phyloP scores from a whole-genome alignment of 2,797 vertebrate genomes.

The Thaleichthys pacificus region DNA sequence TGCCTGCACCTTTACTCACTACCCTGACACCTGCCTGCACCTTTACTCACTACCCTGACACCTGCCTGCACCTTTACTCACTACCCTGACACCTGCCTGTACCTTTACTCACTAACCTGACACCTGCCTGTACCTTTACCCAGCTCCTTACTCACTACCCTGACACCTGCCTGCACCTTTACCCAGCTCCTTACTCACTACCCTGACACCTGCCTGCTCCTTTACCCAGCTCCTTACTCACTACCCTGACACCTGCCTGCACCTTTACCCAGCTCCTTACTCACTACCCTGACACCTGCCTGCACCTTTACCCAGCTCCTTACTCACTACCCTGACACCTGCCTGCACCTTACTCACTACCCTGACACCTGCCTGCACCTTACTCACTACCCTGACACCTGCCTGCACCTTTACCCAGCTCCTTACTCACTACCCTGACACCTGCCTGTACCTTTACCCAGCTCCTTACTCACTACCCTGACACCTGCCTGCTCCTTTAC shows the following conservation, averaged over 20 bases:
- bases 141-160: conserved; percentile 30
- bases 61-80: conserved; percentile 24
- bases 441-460: conserved; percentile 20
- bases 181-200: conserved; percentile 29
- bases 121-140: conserved; percentile 22
- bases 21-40: conserved; percentile 23
- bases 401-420: conserved; percentile 24
- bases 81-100: conserved; percentile 27
- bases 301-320: conserved; percentile 22
- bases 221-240: conserved; percentile 27
- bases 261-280: conserved; percentile 26
- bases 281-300: conserved; percentile 27
- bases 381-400: conserved; percentile 28
- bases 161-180: conserved; percentile 22
- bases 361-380: too few relatives aligned
- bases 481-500: conserved; percentile 20
- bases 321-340: conserved; percentile 28
- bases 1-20: conserved; percentile 29
- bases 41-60: conserved; percentile 27
- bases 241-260: conserved; percentile 28
- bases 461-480: conserved; percentile 31
- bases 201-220: conserved; percentile 19
- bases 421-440: conserved; percentile 27
- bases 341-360: conserved; percentile 23
- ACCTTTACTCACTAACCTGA: conserved; percentile 25